Conservation (phyloP, 2,113 vertebrate genomes). For the Coptodon rendalli region DNA sequence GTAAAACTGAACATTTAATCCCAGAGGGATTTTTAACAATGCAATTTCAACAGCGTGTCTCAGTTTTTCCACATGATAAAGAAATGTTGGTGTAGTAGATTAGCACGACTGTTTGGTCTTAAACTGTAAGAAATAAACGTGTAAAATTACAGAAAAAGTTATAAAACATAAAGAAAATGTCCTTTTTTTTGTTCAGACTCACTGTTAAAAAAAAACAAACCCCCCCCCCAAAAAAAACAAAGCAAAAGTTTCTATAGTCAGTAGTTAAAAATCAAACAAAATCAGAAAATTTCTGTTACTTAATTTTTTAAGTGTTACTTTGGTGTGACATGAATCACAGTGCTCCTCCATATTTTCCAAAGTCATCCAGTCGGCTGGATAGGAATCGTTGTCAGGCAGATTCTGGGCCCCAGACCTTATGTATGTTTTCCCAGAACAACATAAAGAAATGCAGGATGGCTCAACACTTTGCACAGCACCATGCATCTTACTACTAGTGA, state of each 20-base stretch:
- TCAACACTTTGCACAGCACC: not conserved
- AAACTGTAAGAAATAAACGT: not conserved
- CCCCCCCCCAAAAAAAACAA: not conserved
- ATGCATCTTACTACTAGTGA: not conserved
- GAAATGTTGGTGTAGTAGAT: not conserved
- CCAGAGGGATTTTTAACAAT: not conserved
- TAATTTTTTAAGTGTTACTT: no score
- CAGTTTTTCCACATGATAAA: not conserved
- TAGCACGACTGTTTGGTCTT: not conserved
- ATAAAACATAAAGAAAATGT: not conserved
- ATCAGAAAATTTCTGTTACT: no score
- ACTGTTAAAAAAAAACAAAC: fast-evolving
- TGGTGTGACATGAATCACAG: no score
- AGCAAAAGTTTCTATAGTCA: not conserved
- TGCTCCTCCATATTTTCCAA: not conserved
- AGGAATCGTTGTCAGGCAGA: not conserved
- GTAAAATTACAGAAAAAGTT: not conserved
- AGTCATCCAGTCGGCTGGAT: not conserved
- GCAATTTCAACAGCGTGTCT: not conserved
- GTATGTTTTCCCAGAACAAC: not conserved
- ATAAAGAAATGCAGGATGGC: not conserved
- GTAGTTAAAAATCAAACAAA: no score
- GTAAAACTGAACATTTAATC: not conserved
- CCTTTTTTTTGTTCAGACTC: not conserved
- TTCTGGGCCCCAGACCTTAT: not conserved